Percentiles rank a stretch among this genome's conserved stretches.
Conservation (phyloP, 2,888 invertebrate genomes). For the Dicyrtoma fusca region DNA sequence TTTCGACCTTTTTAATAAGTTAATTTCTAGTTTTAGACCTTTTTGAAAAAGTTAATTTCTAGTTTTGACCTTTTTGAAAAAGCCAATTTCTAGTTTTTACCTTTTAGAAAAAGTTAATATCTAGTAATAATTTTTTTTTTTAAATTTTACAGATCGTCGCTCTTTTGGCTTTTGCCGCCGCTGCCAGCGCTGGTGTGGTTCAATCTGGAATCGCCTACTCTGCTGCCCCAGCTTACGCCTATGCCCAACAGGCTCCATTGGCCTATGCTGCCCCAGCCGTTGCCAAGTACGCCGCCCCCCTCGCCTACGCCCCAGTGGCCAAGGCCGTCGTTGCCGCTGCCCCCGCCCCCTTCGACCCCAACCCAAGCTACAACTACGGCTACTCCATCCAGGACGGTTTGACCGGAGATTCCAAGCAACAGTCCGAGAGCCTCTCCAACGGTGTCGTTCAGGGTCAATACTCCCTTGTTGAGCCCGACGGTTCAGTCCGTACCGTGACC, state of each 20-base stretch:
- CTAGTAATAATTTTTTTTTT: no score
- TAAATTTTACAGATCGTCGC: conserved; percentile 30
- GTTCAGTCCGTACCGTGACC: conserved; percentile 40
- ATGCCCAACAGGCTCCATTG: no score
- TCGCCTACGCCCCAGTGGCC: not conserved
- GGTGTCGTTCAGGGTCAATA: conserved; percentile 40
- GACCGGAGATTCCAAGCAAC: conserved; percentile 43
- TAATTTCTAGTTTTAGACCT: no score
- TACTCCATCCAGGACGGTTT: conserved; percentile 39
- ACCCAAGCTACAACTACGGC: conserved; percentile 46
- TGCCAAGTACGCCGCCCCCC: not conserved
- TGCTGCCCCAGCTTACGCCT: conserved; percentile 15
- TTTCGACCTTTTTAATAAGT: no score
- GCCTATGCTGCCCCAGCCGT: conserved; percentile 9
- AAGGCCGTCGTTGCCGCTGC: conserved; percentile 31
- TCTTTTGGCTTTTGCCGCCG: conserved; percentile 29
- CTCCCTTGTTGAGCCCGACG: conserved; percentile 40
- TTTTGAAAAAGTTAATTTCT: no score
- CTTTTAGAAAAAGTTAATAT: no score
- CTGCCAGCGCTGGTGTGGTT: conserved; percentile 29
- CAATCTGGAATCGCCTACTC: conserved; percentile 10
- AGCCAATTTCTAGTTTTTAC: no score
- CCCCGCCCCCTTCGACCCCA: conserved; percentile 43
- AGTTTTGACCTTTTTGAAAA: no score
- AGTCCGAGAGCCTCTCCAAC: conserved; percentile 20